Percentiles rank a stretch among this genome's conserved stretches.
Conservation (phyloP, 1,140 invertebrate species). For the Trachymyrmex cornetzi region DNA sequence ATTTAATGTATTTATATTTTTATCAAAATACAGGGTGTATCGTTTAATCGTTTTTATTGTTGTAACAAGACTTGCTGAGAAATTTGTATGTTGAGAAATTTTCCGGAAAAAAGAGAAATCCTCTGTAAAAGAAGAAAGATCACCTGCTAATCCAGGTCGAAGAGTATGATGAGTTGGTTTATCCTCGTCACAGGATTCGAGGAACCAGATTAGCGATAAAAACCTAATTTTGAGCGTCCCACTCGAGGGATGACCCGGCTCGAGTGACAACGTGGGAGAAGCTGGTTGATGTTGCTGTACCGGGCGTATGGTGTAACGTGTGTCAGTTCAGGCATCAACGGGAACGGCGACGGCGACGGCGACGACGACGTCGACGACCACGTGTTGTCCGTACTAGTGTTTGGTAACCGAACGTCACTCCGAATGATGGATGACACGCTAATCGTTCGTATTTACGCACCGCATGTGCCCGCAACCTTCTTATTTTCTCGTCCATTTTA, state of each 20-base stretch:
- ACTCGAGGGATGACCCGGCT: conserved; percentile 48
- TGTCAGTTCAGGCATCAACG: conserved; percentile 47
- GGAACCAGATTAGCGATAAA: conserved; percentile 74
- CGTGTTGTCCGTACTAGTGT: conserved; percentile 72
- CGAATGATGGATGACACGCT: conserved; percentile 81
- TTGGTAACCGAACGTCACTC: conserved; percentile 74
- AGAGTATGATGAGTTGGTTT: conserved; percentile 59
- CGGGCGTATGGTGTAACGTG: conserved; percentile 2
- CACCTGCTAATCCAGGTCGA: not conserved
- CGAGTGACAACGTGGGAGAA: conserved; percentile 55
- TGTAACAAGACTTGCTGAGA: conserved; percentile 24
- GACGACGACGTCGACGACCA: conserved; percentile 61
- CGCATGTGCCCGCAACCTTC: conserved; percentile 68
- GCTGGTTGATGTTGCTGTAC: conserved; percentile 11
- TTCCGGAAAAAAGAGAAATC: not conserved
- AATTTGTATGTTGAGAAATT: not conserved
- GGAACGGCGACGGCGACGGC: conserved; percentile 35
- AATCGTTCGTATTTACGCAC: conserved; percentile 82
- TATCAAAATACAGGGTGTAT: no score
- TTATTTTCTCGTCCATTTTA: conserved; percentile 63
- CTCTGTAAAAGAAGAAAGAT: not conserved
- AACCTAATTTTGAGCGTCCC: conserved; percentile 66
- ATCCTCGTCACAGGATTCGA: conserved; percentile 66
- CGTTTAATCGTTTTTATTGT: no score
- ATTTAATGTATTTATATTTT: no score